Evolutionary conservation across 2,797 vertebrate species (phyloP).

Genomic region (Darevskia mixta): DNA sequence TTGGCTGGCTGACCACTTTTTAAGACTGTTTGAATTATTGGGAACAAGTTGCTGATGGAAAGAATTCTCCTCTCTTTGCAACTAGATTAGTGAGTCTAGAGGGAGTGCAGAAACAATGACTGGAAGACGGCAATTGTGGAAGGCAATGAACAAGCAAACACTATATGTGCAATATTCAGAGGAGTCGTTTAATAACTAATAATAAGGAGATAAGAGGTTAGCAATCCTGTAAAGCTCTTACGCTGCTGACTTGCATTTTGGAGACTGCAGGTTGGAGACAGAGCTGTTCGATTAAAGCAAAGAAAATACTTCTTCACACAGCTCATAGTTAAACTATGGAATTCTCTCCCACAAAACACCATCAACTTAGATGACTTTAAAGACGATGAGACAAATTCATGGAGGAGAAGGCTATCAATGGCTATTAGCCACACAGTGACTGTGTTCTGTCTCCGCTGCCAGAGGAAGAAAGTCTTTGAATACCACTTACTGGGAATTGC

Average conservation of each 20-base stretch:
- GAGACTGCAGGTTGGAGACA: background rate
- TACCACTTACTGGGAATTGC: too few species aligned
- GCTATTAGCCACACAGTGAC: too few species aligned
- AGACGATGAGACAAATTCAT: too few species aligned
- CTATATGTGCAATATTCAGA: background rate
- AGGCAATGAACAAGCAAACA: background rate
- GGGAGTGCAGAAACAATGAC: background rate
- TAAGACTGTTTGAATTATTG: slow-evolving; percentile 1
- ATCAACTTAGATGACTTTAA: too few species aligned
- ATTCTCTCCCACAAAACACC: too few species aligned
- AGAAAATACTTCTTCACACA: too few species aligned
- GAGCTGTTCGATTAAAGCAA: too few species aligned
- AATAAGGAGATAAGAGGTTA: background rate
- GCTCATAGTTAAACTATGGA: too few species aligned
- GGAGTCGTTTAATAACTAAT: background rate
- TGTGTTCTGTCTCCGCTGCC: too few species aligned
- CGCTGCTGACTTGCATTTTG: background rate
- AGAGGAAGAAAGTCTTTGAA: too few species aligned
- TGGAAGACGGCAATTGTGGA: background rate
- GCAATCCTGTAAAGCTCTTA: background rate
- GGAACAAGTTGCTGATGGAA: background rate
- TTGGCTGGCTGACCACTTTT: background rate
- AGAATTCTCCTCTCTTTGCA: background rate
- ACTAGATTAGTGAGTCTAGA: background rate
- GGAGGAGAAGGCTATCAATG: too few species aligned